Percentiles rank a stretch among this genome's conserved stretches.
Evolutionary conservation across 2,888 invertebrate genomes (phyloP).

Genomic region (Cantharis lateralis): DNA sequence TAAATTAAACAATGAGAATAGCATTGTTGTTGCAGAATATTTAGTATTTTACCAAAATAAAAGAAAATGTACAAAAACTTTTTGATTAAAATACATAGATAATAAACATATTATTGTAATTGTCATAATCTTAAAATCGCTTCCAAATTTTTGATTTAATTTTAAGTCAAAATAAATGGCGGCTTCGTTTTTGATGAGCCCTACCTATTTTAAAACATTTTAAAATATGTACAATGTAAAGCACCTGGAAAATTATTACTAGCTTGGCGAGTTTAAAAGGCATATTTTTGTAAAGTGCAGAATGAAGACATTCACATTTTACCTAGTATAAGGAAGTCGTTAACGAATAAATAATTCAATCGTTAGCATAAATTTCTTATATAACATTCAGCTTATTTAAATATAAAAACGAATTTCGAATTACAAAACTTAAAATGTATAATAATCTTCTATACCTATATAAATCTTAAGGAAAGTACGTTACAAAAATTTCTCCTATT

Average conservation of each 20-base stretch:
- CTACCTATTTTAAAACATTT: too few relatives aligned
- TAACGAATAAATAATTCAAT: not conserved
- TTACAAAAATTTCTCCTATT: not conserved
- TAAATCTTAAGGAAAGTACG: not conserved
- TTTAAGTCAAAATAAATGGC: too few relatives aligned
- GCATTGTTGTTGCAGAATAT: not conserved
- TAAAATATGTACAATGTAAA: too few relatives aligned
- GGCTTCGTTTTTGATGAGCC: too few relatives aligned
- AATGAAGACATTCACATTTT: not conserved
- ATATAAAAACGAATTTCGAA: not conserved
- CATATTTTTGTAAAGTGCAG: not conserved
- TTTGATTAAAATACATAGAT: too few relatives aligned
- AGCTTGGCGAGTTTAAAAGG: not conserved
- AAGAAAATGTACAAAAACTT: too few relatives aligned
- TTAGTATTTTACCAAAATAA: too few relatives aligned
- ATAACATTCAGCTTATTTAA: not conserved
- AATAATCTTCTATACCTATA: not conserved
- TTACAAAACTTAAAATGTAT: not conserved
- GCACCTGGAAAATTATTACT: not conserved
- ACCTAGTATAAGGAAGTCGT: not conserved
- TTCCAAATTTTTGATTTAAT: too few relatives aligned
- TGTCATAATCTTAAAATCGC: too few relatives aligned
- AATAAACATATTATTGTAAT: too few relatives aligned
- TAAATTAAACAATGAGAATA: not conserved
- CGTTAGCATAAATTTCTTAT: not conserved